Conservation (phyloP, 2,797 vertebrate genomes). For the Anisognathus igniventris region DNA sequence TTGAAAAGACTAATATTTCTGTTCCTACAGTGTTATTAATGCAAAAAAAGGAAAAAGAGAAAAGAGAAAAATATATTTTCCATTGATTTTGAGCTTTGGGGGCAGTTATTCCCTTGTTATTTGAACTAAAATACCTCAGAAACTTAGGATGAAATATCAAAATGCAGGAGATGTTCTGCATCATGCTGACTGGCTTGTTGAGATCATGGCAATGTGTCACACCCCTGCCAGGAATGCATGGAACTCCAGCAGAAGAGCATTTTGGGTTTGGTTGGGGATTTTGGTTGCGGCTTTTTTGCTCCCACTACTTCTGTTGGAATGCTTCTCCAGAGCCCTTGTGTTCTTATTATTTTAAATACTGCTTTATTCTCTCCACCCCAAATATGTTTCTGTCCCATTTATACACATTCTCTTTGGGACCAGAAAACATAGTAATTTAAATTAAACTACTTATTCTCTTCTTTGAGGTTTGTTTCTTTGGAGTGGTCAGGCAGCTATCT, state of each 20-base stretch:
- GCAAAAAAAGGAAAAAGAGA: fast-evolving
- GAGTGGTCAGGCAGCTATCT: neutral
- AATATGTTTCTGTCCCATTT: neutral
- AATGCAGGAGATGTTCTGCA: neutral
- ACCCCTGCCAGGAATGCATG: neutral
- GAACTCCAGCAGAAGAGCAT: neutral
- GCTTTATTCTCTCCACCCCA: neutral
- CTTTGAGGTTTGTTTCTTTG: neutral
- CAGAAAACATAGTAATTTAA: neutral
- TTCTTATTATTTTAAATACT: neutral
- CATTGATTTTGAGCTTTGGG: neutral
- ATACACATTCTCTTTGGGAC: neutral
- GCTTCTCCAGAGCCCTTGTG: neutral
- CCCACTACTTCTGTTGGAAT: neutral
- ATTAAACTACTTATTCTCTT: neutral
- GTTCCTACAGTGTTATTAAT: neutral
- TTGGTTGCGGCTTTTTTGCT: neutral
- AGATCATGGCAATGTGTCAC: neutral
- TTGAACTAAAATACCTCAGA: neutral
- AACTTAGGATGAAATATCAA: neutral
- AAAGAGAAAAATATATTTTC: neutral
- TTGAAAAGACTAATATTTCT: neutral
- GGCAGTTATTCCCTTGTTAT: neutral
- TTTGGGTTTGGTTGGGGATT: neutral
- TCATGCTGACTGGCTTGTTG: neutral